Conservation (phyloP, 2,888 invertebrate genomes). For the Platycheirus rosarum region DNA sequence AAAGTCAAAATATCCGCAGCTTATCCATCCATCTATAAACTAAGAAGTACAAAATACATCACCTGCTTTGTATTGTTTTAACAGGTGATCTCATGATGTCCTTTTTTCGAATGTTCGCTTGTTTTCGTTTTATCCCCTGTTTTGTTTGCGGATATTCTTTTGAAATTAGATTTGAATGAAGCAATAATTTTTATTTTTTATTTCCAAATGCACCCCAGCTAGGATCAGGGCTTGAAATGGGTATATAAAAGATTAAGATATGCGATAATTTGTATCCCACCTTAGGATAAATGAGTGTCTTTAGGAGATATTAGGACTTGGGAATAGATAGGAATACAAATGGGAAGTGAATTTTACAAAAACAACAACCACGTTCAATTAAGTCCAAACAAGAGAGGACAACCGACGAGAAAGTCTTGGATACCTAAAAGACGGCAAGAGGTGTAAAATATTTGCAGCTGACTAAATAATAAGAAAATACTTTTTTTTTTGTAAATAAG, state of each 20-base stretch:
- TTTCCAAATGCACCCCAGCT: not conserved
- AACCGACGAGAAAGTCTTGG: too few species aligned
- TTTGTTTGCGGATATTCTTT: constrained; percentile 51
- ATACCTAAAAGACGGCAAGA: too few species aligned
- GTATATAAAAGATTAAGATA: not conserved
- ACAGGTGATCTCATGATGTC: constrained; percentile 56
- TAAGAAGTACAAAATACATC: constrained; percentile 1
- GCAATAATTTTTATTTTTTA: constrained; percentile 40
- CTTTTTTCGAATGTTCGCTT: constrained; percentile 28
- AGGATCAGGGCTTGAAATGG: not conserved
- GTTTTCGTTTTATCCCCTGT: not conserved
- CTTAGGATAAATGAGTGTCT: not conserved
- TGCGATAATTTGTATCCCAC: not conserved
- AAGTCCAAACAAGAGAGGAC: too few species aligned
- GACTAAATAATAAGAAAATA: too few species aligned
- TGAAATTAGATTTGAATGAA: constrained; percentile 49
- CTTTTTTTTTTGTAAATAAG: too few species aligned
- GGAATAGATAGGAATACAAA: not conserved
- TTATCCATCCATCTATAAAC: not conserved
- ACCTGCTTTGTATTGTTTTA: constrained; percentile 47
- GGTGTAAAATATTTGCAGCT: too few species aligned
- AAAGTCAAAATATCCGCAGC: not conserved
- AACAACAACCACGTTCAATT: too few species aligned
- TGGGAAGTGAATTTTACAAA: not conserved
- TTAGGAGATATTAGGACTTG: not conserved